A percentile compares a stretch with the other conserved stretches of the same genome.
phyloP scores from a whole-genome alignment of 2,797 vertebrate species.

The Aselliscus stoliczkanus region DNA sequence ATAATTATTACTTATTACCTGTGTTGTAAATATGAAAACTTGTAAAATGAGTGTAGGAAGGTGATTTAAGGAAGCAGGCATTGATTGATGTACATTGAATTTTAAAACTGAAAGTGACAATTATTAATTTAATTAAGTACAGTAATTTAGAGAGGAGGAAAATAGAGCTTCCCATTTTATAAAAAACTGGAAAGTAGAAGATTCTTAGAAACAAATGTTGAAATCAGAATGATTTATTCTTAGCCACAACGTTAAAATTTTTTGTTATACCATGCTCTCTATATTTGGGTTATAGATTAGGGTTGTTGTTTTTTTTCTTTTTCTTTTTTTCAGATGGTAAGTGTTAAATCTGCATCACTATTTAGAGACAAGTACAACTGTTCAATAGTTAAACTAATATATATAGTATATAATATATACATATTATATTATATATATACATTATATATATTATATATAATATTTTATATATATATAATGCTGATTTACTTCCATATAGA shows the following conservation, averaged over 20 bases:
- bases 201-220: not conserved
- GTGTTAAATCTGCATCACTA: not conserved
- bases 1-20: not conserved
- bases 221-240: slow-evolving; percentile 29
- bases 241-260: not conserved
- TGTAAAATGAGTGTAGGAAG: not conserved
- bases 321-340: not conserved
- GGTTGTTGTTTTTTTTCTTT: not conserved
- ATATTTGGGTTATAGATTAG: slow-evolving; percentile 33
- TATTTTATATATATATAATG: too few species aligned
- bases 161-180: not conserved
- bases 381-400: slow-evolving; percentile 37
- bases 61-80: not conserved
- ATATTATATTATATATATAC: too few species aligned
- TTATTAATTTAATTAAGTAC: not conserved
- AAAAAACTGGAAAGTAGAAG: not conserved
- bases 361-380: slow-evolving; percentile 22
- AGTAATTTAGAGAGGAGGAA: slow-evolving; percentile 21
- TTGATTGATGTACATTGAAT: not conserved
- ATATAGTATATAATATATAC: not conserved
- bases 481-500: slow-evolving; percentile 30
- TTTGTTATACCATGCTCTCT: not conserved
- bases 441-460: too few species aligned
- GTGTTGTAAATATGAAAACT: not conserved
- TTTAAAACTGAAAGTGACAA: slow-evolving; percentile 7